Evolutionary conservation across 2,797 vertebrate species (phyloP).

Genomic region (Salarias fasciatus): DNA sequence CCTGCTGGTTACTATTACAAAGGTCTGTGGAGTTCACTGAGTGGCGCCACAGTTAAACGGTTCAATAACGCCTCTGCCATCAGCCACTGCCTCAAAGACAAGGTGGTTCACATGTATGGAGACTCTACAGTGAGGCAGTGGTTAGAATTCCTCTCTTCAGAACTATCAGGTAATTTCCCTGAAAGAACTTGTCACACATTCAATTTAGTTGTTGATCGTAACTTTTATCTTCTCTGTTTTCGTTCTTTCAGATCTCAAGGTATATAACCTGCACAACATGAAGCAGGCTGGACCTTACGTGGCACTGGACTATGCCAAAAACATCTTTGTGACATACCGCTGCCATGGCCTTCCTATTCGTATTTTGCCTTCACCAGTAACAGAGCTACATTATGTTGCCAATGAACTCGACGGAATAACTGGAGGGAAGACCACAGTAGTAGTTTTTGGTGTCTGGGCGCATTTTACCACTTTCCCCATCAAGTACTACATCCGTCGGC

Average conservation of each 20-base stretch:
- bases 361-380: constrained; percentile 78
- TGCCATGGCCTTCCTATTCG: constrained; percentile 90
- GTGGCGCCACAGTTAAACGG: constrained; percentile 74
- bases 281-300: constrained; percentile 88
- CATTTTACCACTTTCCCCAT: constrained; percentile 92
- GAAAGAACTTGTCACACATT: not conserved
- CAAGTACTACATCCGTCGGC: constrained; percentile 88
- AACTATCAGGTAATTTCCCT: constrained; percentile 83
- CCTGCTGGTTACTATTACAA: constrained; percentile 89
- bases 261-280: constrained; percentile 28
- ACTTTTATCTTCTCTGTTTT: constrained; percentile 1
- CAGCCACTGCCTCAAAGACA: constrained; percentile 88
- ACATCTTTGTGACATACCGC: constrained; percentile 85
- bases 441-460: constrained; percentile 89
- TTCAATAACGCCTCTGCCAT: constrained; percentile 85
- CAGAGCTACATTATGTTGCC: constrained; percentile 86
- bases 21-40: constrained; percentile 83
- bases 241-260: constrained; percentile 21
- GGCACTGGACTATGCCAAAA: constrained; percentile 85
- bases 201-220: not conserved
- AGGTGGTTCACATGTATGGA: constrained; percentile 88
- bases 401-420: constrained; percentile 88
- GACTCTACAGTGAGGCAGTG: constrained; percentile 94
- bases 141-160: constrained; percentile 87
- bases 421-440: constrained; percentile 86